These are phyloP conservation scores for Calameuta pallipes DNA, from an alignment of 2,888 invertebrate species.

Conservation along the genomic window DNA sequence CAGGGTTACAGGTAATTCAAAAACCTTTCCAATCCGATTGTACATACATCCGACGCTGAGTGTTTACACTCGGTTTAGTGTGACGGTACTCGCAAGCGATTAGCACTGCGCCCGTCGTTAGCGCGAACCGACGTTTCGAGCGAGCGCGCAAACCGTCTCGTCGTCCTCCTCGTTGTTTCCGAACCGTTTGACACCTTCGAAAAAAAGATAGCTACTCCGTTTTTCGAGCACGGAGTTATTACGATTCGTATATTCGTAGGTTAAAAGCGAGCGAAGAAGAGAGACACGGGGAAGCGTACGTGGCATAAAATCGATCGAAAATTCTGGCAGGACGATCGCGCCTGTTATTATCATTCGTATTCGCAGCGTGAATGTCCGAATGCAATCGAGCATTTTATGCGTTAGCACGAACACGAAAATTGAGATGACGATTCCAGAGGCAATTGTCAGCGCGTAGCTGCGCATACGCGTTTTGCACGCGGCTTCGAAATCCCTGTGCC, in stretches of 20 bases:
- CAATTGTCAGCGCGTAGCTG: not conserved
- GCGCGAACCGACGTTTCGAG: not conserved
- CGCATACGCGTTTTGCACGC: too few relatives aligned
- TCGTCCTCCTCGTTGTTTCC: not conserved
- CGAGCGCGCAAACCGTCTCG: not conserved
- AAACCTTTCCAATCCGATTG: not conserved
- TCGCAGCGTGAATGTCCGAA: not conserved
- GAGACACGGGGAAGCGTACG: not conserved
- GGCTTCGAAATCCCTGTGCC: too few relatives aligned
- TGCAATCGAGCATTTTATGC: not conserved
- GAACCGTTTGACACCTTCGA: constrained; percentile 8
- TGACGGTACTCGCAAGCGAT: not conserved
- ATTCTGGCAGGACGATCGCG: not conserved
- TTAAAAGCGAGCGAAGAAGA: not conserved
- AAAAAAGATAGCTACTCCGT: not conserved
- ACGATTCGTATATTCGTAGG: not conserved
- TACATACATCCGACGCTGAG: not conserved
- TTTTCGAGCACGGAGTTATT: not conserved
- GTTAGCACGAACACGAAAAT: not conserved
- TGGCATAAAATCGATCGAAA: not conserved
- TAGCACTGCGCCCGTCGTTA: not conserved
- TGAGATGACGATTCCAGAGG: not conserved
- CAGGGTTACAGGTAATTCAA: not conserved
- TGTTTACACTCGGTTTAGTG: not conserved
- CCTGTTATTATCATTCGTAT: not conserved